phyloP scores from a whole-genome alignment of 2,113 vertebrate genomes.

The Osmerus eperlanus region DNA sequence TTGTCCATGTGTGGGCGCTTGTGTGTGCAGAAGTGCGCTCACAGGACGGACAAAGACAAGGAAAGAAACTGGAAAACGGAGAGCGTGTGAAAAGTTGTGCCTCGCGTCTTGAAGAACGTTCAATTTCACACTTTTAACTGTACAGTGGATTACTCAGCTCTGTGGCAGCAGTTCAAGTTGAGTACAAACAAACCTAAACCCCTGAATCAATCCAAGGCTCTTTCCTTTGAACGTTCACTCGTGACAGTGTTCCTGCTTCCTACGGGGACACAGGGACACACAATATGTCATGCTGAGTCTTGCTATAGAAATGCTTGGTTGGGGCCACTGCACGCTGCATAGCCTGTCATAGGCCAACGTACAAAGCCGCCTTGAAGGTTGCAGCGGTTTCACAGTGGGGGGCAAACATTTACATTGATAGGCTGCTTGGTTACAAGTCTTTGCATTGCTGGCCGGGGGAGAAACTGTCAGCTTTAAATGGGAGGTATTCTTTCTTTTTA shows the following conservation, averaged over 20 bases:
- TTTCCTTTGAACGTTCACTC: constrained; percentile 12
- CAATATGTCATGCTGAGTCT: constrained; percentile 45
- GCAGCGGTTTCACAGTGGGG: constrained; percentile 49
- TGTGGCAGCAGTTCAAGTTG: constrained; percentile 28
- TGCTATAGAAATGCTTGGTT: constrained; percentile 32
- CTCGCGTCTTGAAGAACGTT: constrained; percentile 35
- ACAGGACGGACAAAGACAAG: background rate
- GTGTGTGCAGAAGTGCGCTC: constrained; percentile 8
- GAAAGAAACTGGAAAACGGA: background rate
- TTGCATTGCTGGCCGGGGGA: constrained; percentile 52
- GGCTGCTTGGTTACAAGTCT: constrained; percentile 53
- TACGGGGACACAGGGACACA: constrained; percentile 45
- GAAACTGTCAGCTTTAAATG: constrained; percentile 40
- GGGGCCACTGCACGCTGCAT: constrained; percentile 20
- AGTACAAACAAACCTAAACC: constrained; percentile 1
- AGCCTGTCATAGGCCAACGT: constrained; percentile 14
- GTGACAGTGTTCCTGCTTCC: constrained; percentile 35
- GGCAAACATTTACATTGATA: constrained; percentile 52
- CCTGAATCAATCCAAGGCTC: constrained; percentile 23
- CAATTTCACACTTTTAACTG: constrained; percentile 35
- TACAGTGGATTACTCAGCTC: background rate
- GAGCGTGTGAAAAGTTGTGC: constrained; percentile 7
- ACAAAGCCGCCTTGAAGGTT: constrained; percentile 50
- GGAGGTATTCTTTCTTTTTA: constrained; percentile 51
- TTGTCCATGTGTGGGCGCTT: background rate